A percentile compares a stretch with the other conserved stretches of the same genome.
These are phyloP conservation scores for Caenorhabditis sp. DNA, from an alignment of 2,888 invertebrate genomes.

Conservation along the genomic window DNA sequence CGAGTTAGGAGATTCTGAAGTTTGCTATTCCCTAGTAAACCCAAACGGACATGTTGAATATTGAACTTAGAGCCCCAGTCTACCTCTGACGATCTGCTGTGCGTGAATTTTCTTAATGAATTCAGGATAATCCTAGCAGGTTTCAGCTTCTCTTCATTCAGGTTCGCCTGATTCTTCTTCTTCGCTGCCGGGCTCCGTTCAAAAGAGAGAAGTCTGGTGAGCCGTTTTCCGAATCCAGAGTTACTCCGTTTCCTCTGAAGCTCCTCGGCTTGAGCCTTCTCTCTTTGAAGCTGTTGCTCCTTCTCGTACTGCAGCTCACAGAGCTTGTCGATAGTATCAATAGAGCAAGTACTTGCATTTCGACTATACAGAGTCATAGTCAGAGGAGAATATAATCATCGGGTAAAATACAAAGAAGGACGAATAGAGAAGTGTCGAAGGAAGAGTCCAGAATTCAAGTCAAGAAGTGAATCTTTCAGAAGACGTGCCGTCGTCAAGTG, in stretches of 20 bases:
- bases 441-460: slow-evolving; percentile 10
- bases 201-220: slow-evolving; percentile 40
- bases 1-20: too few relatives aligned
- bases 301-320: slow-evolving; percentile 57
- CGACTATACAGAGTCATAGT: slow-evolving; percentile 46
- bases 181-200: slow-evolving; percentile 20
- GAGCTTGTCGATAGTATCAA: slow-evolving; percentile 65
- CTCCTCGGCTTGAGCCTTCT: slow-evolving; percentile 35
- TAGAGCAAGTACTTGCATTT: slow-evolving; percentile 33
- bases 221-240: slow-evolving; percentile 51
- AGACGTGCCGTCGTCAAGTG: slow-evolving; percentile 53
- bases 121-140: slow-evolving; percentile 33
- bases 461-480: slow-evolving; percentile 1
- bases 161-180: slow-evolving; percentile 11
- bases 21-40: too few relatives aligned
- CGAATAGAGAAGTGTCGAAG: not conserved
- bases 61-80: not conserved
- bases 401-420: not conserved
- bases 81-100: slow-evolving; percentile 52
- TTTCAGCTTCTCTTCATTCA: slow-evolving; percentile 12
- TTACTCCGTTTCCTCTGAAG: slow-evolving; percentile 38
- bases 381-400: not conserved
- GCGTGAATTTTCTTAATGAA: slow-evolving; percentile 39
- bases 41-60: too few relatives aligned
- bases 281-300: slow-evolving; percentile 39